These are phyloP conservation scores for Gallirallus australis DNA, from an alignment of 2,797 vertebrate species.

Conservation along the genomic window DNA sequence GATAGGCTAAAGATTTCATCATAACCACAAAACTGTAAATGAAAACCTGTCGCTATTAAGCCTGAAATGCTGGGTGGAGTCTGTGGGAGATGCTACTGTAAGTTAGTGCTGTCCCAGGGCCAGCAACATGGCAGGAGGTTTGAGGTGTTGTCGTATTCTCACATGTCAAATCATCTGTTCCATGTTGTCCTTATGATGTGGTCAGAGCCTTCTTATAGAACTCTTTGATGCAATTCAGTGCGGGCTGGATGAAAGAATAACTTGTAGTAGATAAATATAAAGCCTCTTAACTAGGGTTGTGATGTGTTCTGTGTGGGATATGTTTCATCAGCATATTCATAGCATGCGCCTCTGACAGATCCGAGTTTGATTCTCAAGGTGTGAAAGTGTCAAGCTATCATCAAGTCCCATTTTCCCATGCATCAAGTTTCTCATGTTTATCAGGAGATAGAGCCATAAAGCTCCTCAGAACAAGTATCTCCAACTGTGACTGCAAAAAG, in stretches of 20 bases:
- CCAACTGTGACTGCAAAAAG: neutral
- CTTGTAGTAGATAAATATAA: slow-evolving; percentile 56
- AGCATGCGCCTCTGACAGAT: slow-evolving; percentile 40
- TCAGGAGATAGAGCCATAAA: slow-evolving; percentile 35
- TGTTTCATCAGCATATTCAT: slow-evolving; percentile 63
- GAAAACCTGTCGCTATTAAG: neutral
- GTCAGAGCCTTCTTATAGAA: slow-evolving; percentile 17
- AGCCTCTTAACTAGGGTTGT: slow-evolving; percentile 3
- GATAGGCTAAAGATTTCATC: neutral
- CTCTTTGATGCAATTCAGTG: neutral
- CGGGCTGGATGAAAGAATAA: slow-evolving; percentile 2
- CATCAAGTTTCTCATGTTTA: slow-evolving; percentile 49
- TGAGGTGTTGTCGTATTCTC: neutral
- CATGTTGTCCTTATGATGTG: neutral
- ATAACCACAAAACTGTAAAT: neutral
- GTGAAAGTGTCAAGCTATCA: slow-evolving; percentile 68
- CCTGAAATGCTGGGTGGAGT: neutral
- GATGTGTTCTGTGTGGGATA: slow-evolving; percentile 51
- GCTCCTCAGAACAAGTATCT: neutral
- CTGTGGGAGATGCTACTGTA: neutral
- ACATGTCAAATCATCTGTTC: neutral
- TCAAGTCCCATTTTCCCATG: slow-evolving; percentile 58
- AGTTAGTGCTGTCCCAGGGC: neutral
- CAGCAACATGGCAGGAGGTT: neutral
- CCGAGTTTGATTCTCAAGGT: slow-evolving; percentile 46